Base-by-base conservation (phyloP, 2,113 vertebrate genomes). In the Channa argus region DNA sequence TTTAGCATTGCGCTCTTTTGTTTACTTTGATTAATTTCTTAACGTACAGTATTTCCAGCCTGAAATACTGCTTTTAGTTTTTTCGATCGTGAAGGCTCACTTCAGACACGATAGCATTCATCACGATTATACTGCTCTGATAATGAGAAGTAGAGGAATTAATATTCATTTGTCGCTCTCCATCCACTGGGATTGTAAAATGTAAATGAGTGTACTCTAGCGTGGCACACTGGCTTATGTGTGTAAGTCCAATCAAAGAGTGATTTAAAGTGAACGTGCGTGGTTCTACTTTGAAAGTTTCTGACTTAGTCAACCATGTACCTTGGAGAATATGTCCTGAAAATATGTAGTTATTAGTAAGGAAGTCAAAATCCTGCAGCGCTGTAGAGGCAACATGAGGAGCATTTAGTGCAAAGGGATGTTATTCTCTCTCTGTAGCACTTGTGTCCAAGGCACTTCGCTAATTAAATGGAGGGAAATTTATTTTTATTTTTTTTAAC, bases 121-220 rank as follows among this genome's bases (percentile, higher is more conserved):
- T 89, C 86, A 89, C 81, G 83, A 91, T 91, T 85, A 91, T 41
- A 64, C 58, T 8, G 2, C 51, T 41, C 45, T 76, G 63, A 84
- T 90, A 84, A 91, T 88, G 88, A 86, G 74, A 84, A 87, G 75
- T 24, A 55, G 84, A 71, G 77, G 77, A 87, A 91, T 91, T 87
- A 89, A 87, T 88, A 88, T 86, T 91, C 54, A 91, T 88, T 86
- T 90, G 84, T 85, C 64, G 43, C 62, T 79, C 53, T 64, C 63
- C 45, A 34, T 84, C 84, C 66, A 37, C 69, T 14, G 74, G 79
- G 79, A 84, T 24, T 69, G 8, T 34, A 15, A 86, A 71, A 83
- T 89, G 85, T 77, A 87, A 89, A 88, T 89, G 64, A 11, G 43
- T 33, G 74, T 63, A 33, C 53, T 86, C 77, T 63, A 33, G 24